Percentiles rank a stretch among this genome's conserved stretches.
Evolutionary conservation across 2,113 vertebrate genomes (phyloP).

Genomic region (Mesitornis unicolor): DNA sequence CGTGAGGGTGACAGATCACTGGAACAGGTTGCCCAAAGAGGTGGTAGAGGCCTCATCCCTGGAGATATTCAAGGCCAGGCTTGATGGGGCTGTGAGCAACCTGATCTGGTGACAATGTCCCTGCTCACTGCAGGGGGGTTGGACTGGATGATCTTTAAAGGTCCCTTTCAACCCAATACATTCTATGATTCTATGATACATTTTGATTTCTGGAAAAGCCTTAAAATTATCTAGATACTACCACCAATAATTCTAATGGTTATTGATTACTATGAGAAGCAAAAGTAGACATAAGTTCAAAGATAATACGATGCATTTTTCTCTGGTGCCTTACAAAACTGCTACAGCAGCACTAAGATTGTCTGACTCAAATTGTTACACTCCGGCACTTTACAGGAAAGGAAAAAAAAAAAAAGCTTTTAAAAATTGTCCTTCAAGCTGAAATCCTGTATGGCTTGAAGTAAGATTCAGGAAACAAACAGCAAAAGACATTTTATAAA

Average conservation of each 20-base stretch:
- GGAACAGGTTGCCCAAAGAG: no score
- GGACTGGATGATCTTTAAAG: no score
- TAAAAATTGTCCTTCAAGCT: background rate
- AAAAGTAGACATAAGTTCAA: slow-evolving; percentile 38
- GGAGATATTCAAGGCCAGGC: no score
- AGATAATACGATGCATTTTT: slow-evolving; percentile 21
- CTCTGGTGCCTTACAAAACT: slow-evolving; percentile 40
- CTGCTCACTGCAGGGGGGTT: no score
- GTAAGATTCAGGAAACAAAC: background rate
- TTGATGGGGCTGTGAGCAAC: no score
- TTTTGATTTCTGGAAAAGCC: slow-evolving; percentile 22
- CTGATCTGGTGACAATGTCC: no score
- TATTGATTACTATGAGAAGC: slow-evolving; percentile 39
- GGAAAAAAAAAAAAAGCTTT: background rate
- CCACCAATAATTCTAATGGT: background rate
- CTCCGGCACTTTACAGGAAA: background rate
- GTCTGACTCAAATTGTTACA: background rate
- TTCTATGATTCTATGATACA: no score
- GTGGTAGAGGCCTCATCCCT: no score
- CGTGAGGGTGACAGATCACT: no score
- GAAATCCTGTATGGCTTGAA: background rate
- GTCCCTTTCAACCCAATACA: no score
- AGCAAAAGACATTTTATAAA: background rate
- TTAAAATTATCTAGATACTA: background rate
- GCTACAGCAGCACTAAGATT: background rate